Evolutionary conservation across 2,888 invertebrate genomes (phyloP), one percentile per base, ranked within the genome.

Genomic region (Cosmia trapezina): DNA sequence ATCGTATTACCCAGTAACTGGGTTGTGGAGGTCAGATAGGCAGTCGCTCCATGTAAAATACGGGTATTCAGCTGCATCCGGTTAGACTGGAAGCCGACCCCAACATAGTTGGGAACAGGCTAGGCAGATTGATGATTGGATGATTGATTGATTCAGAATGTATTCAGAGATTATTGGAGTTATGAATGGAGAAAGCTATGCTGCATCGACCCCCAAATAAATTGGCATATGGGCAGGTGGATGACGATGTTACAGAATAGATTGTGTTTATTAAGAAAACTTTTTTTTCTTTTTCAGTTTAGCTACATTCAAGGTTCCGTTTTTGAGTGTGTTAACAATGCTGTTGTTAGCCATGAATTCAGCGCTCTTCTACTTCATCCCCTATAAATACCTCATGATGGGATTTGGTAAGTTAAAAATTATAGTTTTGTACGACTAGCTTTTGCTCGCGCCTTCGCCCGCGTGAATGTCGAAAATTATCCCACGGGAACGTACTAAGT

Each of bases 331-430:
- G 61, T 83, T 95, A 37, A 79, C 92, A 7, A 94, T 96, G 90
- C 56, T 89, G 3, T 69, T 94, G 70, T 85, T 96, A 33, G 49
- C 91, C 3, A 65, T 83, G 0, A 79, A 90, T 2, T 90, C 95
- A 9, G 69, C 89, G 4, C 87, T 86, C 3, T 80, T 96, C 28
- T 95, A 94, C 84, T 85, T 90, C 17, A 82, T 96, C 49, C 93
- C 94, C 0, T 90, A 91, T 61, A 95, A 94, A 78, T 95, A 94
- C 70, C 82, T 95, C 33, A 89, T 96, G 86, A 96, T 96, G 91
- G 73, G 78, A 28, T 90, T 96, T 65, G 96, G 96, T 96, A 87
- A 91, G 94, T 85, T 73, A 14, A 41, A 41, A 41, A 41, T 85
- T 73, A 11, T 45, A 37, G 9, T 56, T 41, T 41, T 41, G 41